Evolutionary conservation across 1,140 invertebrate species (phyloP).

Genomic region (Acromyrmex echinatior): DNA sequence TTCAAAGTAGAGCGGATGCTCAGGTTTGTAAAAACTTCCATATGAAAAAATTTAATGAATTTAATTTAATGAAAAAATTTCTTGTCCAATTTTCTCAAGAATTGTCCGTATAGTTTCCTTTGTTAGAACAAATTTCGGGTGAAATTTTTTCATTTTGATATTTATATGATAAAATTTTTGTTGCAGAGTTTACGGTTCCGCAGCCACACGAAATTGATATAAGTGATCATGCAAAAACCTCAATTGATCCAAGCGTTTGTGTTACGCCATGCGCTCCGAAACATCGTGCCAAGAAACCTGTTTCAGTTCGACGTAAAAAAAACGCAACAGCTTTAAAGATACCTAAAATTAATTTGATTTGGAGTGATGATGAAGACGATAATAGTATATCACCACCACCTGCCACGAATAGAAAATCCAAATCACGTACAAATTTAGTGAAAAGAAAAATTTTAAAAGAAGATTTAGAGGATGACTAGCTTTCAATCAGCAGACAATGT

Average conservation of each 20-base stretch:
- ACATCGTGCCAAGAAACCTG: constrained; percentile 11
- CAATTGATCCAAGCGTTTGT: constrained; percentile 40
- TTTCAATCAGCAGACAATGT: no score
- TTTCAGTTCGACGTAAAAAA: constrained; percentile 62
- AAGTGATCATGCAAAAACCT: constrained; percentile 18
- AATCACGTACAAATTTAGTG: neutral
- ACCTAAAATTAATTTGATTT: constrained; percentile 66
- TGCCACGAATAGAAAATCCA: neutral
- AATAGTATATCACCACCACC: constrained; percentile 22
- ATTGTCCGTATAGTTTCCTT: neutral
- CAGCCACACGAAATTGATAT: constrained; percentile 67
- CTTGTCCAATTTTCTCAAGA: no score
- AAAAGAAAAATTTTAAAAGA: constrained; percentile 32
- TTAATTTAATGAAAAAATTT: no score
- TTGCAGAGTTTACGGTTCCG: constrained; percentile 74
- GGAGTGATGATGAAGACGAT: constrained; percentile 67
- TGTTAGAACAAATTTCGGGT: neutral
- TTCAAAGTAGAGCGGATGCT: no score
- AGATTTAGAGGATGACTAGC: neutral
- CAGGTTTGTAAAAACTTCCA: no score
- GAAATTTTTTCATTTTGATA: neutral
- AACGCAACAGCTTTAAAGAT: constrained; percentile 67
- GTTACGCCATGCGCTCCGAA: constrained; percentile 63
- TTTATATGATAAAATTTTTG: constrained; percentile 41
- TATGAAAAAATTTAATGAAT: no score